Evolutionary conservation across 2,888 invertebrate species (phyloP).

Genomic region (Synergus japonicus): DNA sequence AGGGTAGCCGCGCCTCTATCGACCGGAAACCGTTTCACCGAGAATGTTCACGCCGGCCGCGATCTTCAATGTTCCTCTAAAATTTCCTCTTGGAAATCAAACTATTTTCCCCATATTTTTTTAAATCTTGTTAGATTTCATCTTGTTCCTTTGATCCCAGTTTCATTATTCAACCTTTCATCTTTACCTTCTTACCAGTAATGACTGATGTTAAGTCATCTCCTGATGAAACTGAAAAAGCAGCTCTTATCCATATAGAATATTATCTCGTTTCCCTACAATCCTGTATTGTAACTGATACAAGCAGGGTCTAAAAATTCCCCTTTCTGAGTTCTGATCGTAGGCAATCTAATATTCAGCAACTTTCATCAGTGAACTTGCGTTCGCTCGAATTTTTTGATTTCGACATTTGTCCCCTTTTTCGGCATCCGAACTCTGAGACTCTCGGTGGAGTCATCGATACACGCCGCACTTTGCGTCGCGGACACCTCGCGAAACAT

Average conservation of each 20-base stretch:
- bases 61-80: constrained; percentile 8
- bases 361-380: not conserved
- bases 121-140: not conserved
- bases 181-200: constrained; percentile 32
- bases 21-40: constrained; percentile 66
- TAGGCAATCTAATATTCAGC: constrained; percentile 10
- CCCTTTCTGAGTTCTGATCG: not conserved
- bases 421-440: not conserved
- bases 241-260: not conserved
- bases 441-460: constrained; percentile 2
- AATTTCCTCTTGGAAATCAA: not conserved
- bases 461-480: constrained; percentile 34
- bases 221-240: too few species aligned
- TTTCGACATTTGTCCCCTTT: not conserved
- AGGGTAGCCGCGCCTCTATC: constrained; percentile 72
- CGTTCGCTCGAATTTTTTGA: not conserved
- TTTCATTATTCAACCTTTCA: constrained; percentile 1
- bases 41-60: constrained; percentile 12
- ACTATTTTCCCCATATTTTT: not conserved
- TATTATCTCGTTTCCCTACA: constrained; percentile 42
- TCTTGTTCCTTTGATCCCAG: not conserved
- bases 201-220: constrained; percentile 23
- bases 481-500: constrained; percentile 26
- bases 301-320: not conserved
- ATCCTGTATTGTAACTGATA: constrained; percentile 13